These are phyloP conservation scores for Parnassius apollo DNA, from an alignment of 2,888 invertebrate genomes.

Conservation along the genomic window DNA sequence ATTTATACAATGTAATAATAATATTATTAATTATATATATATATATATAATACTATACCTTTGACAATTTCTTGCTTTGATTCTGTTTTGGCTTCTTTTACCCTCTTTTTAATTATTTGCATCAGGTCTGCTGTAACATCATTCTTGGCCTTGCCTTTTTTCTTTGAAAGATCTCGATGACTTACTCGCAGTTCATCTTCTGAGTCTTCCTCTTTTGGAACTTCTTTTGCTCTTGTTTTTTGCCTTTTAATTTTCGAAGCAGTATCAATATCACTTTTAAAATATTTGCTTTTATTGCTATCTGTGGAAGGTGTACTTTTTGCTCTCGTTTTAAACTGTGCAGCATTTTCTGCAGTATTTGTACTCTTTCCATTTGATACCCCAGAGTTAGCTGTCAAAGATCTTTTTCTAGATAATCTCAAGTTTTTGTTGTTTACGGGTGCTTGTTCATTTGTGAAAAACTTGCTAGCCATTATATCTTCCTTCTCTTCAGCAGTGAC, in stretches of 20 bases:
- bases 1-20: neutral
- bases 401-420: slow-evolving; percentile 41
- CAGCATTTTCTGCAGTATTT: slow-evolving; percentile 21
- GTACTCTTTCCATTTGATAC: slow-evolving; percentile 4
- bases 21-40: too few species aligned
- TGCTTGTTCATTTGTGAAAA: slow-evolving; percentile 16
- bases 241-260: slow-evolving; percentile 36
- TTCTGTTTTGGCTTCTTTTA: slow-evolving; percentile 67
- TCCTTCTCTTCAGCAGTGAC: slow-evolving; percentile 17
- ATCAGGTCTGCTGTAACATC: slow-evolving; percentile 76
- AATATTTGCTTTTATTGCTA: slow-evolving; percentile 62
- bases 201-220: slow-evolving; percentile 38
- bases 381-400: slow-evolving; percentile 40
- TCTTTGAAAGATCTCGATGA: slow-evolving; percentile 60
- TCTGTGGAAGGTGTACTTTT: slow-evolving; percentile 54
- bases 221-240: slow-evolving; percentile 31
- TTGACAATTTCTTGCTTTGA: slow-evolving; percentile 56
- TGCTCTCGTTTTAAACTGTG: slow-evolving; percentile 45
- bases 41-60: slow-evolving; percentile 39
- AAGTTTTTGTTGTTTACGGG: slow-evolving; percentile 1
- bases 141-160: slow-evolving; percentile 45
- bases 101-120: slow-evolving; percentile 73
- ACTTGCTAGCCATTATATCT: slow-evolving; percentile 20
- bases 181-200: slow-evolving; percentile 61
- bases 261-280: slow-evolving; percentile 35